These are phyloP conservation scores for Bhutanitis thaidina DNA, from an alignment of 2,888 invertebrate genomes.

Conservation along the genomic window DNA sequence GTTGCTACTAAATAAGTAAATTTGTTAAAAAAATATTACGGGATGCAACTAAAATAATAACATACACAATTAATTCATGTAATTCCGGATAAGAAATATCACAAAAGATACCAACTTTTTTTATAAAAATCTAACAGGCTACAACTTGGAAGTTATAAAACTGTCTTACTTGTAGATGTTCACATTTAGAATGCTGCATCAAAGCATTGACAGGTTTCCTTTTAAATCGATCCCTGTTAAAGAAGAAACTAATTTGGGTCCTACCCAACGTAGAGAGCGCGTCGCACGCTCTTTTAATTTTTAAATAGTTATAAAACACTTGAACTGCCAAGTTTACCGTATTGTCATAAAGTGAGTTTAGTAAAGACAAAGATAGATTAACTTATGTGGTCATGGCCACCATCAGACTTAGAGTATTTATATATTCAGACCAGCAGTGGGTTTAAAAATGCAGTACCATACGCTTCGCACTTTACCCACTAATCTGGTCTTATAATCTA, in stretches of 20 bases:
- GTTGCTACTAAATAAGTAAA: too few species aligned
- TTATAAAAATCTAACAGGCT: neutral
- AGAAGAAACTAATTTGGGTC: constrained; percentile 18
- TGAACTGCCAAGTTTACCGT: constrained; percentile 10
- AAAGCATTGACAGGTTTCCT: neutral
- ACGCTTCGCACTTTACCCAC: too few species aligned
- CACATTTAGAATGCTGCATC: neutral
- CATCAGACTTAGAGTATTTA: too few species aligned
- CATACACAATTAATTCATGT: too few species aligned
- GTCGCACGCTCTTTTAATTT: constrained; percentile 10
- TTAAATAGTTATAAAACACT: constrained; percentile 14
- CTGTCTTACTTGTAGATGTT: neutral
- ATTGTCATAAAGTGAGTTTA: neutral
- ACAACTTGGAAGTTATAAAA: neutral
- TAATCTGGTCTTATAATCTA: too few species aligned
- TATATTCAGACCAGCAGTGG: too few species aligned
- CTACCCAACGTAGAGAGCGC: constrained; percentile 1
- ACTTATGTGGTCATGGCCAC: neutral
- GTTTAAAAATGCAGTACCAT: too few species aligned
- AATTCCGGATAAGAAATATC: too few species aligned
- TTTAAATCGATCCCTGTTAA: constrained; percentile 9
- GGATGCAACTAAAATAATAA: too few species aligned
- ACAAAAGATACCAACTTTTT: neutral
- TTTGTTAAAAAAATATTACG: too few species aligned
- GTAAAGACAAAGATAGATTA: too few species aligned